Evolutionary conservation across 2,797 vertebrate species (phyloP).

Genomic region (Peromyscus eremicus): DNA sequence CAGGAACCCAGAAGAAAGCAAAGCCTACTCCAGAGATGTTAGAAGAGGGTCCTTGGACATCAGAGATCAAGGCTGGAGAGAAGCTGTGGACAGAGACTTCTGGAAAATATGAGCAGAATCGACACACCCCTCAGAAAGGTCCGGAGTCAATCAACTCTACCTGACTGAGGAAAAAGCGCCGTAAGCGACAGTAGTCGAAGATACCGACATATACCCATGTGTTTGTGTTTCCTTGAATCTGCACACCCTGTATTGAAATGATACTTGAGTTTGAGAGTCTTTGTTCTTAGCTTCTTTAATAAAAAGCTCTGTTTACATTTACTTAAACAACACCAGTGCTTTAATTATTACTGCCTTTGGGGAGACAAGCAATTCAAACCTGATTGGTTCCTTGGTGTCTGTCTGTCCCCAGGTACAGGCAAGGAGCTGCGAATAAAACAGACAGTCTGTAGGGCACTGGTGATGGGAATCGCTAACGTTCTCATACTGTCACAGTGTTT

Average conservation of each 20-base stretch:
- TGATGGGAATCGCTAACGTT: not conserved
- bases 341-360: not conserved
- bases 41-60: not conserved
- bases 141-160: not conserved
- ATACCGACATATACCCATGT: rapidly evolving
- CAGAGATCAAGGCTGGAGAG: not conserved
- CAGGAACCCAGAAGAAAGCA: not conserved
- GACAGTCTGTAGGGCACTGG: not conserved
- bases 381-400: not conserved
- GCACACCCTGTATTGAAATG: not conserved
- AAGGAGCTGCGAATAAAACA: not conserved
- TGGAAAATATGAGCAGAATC: not conserved
- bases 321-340: not conserved
- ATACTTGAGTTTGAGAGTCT: not conserved
- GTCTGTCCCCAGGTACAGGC: not conserved
- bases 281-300: conserved; percentile 52
- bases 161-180: not conserved
- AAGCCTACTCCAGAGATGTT: conserved; percentile 7
- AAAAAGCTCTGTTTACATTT: conserved; percentile 43
- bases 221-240: not conserved
- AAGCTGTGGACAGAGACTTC: not conserved
- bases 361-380: not conserved
- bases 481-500: not conserved
- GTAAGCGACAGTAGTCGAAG: not conserved
- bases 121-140: not conserved